A percentile compares a stretch with the other conserved stretches of the same genome.
Evolutionary conservation across 2,888 invertebrate genomes (phyloP).

Genomic region (Synanthedon myopaeformis): DNA sequence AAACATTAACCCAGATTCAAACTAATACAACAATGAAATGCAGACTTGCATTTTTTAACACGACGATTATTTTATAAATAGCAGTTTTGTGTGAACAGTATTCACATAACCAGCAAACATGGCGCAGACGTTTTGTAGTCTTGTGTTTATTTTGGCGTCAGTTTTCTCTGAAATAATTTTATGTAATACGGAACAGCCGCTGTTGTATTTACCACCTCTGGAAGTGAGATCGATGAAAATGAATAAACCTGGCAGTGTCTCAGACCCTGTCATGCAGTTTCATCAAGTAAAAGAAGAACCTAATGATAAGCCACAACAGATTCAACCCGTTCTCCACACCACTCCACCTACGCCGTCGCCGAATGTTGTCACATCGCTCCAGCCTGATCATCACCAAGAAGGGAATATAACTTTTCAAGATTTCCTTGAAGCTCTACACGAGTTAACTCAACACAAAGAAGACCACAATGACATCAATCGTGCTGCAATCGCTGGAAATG

Average conservation of each 20-base stretch:
- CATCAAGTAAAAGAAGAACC: slow-evolving; percentile 2
- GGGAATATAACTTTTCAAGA: slow-evolving; percentile 19
- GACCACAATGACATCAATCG: slow-evolving; percentile 13
- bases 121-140: slow-evolving; percentile 18
- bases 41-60: slow-evolving; percentile 23
- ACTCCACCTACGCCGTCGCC: slow-evolving; percentile 4
- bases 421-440: slow-evolving; percentile 24
- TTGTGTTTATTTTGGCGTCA: slow-evolving; percentile 18
- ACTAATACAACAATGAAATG: slow-evolving; percentile 14
- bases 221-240: slow-evolving; percentile 23
- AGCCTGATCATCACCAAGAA: neutral
- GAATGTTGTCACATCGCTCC: neutral
- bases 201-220: slow-evolving; percentile 24
- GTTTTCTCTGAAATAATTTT: slow-evolving; percentile 10
- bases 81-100: slow-evolving; percentile 15
- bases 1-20: neutral
- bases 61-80: slow-evolving; percentile 18
- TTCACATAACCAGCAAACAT: slow-evolving; percentile 21
- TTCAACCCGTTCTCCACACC: slow-evolving; percentile 2
- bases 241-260: slow-evolving; percentile 7
- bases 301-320: slow-evolving; percentile 4
- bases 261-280: slow-evolving; percentile 3
- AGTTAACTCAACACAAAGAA: slow-evolving; percentile 17
- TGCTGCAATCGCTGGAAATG: slow-evolving; percentile 13
- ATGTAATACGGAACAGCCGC: slow-evolving; percentile 10